A percentile compares a stretch with the other conserved stretches of the same genome.
These are phyloP conservation scores for Odontocerum albicorne DNA, from an alignment of 2,888 invertebrate species.

Conservation along the genomic window DNA sequence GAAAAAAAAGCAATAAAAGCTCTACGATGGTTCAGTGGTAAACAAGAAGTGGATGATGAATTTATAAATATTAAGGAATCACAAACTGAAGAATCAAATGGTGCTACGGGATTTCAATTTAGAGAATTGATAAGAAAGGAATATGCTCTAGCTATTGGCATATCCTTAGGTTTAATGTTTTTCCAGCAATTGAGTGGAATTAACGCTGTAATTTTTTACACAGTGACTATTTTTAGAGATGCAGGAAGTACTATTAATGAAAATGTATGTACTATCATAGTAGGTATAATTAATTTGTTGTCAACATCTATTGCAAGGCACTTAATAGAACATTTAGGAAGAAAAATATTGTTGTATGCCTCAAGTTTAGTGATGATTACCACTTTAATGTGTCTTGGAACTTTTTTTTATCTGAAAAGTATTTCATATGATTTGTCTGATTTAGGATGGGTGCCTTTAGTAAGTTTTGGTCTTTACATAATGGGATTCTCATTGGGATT, in stretches of 20 bases:
- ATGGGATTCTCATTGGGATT: conserved; percentile 85
- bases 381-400: conserved; percentile 70
- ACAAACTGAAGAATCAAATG: conserved; percentile 66
- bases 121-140: conserved; percentile 67
- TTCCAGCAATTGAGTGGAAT: conserved; percentile 96
- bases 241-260: conserved; percentile 80
- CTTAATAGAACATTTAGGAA: conserved; percentile 87
- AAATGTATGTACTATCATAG: conserved; percentile 79
- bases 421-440: conserved; percentile 53
- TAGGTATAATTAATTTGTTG: conserved; percentile 86
- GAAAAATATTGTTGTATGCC: conserved; percentile 84
- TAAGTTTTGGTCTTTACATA: conserved; percentile 80
- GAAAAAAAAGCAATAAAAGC: conserved; percentile 75
- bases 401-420: conserved; percentile 76
- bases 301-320: conserved; percentile 86
- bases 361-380: conserved; percentile 78
- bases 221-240: conserved; percentile 80
- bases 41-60: conserved; percentile 76
- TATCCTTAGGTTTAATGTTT: conserved; percentile 88
- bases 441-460: conserved; percentile 78
- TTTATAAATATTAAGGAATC: conserved; percentile 71
- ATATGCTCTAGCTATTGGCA: conserved; percentile 76
- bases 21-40: conserved; percentile 82
- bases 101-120: conserved; percentile 58
- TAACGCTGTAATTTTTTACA: conserved; percentile 95